These are phyloP conservation scores for Diglossa cyanea DNA, from an alignment of 2,797 vertebrate species.

Conservation along the genomic window DNA sequence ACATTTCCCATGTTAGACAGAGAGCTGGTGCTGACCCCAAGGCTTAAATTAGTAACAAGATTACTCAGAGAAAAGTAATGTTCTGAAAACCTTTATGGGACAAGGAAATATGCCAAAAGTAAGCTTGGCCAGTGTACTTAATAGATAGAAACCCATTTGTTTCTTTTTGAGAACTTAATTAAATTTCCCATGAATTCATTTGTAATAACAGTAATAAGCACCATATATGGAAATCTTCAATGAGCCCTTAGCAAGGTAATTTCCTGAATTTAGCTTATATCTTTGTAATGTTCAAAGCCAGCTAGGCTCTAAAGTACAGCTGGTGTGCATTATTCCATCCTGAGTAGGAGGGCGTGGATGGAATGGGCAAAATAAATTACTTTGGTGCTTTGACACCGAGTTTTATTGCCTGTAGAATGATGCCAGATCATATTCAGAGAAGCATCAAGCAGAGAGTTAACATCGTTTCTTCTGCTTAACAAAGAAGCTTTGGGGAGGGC, in stretches of 20 bases:
- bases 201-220: constrained; percentile 40
- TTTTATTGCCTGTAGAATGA: background rate
- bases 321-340: constrained; percentile 29
- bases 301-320: constrained; percentile 35
- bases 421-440: background rate
- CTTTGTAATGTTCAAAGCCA: constrained; percentile 41
- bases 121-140: constrained; percentile 24
- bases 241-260: constrained; percentile 57
- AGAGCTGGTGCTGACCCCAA: background rate
- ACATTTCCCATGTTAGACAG: background rate
- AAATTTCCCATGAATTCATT: constrained; percentile 63
- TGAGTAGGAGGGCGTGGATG: background rate
- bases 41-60: constrained; percentile 43
- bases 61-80: constrained; percentile 47
- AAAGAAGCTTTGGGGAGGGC: background rate
- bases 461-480: background rate
- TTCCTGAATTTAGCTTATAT: constrained; percentile 61
- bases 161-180: constrained; percentile 59
- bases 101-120: constrained; percentile 41
- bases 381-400: background rate
- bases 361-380: background rate
- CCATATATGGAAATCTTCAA: constrained; percentile 48
- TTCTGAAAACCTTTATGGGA: constrained; percentile 21
- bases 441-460: background rate
- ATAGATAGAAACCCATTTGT: constrained; percentile 45